These are phyloP conservation scores for Rattus norvegicus DNA, from an alignment of 2,113 vertebrate genomes.

Conservation along the genomic window DNA sequence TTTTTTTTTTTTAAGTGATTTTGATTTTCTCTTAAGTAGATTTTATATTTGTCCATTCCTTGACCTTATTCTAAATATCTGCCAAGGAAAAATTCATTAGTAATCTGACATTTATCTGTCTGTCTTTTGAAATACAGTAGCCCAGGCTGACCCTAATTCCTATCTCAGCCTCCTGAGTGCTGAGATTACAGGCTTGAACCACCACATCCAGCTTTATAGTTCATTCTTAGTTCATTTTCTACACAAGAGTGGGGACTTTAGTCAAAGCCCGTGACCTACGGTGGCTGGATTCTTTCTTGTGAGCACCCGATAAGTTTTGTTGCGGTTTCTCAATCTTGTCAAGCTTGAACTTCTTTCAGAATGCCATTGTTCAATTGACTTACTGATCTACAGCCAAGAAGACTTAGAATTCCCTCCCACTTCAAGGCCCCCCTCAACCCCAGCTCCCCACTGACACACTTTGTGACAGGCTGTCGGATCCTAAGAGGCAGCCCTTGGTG, in stretches of 20 bases:
- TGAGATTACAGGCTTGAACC: background rate
- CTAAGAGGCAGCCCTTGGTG: background rate
- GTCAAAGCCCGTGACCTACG: background rate
- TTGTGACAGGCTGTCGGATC: background rate
- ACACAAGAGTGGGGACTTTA: no score
- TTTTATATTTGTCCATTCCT: constrained; percentile 35
- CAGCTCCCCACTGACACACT: background rate
- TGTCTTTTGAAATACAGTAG: no score
- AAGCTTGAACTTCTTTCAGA: background rate
- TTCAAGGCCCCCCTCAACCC: background rate
- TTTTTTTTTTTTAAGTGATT: background rate
- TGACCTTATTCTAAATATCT: constrained; percentile 16
- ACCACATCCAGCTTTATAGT: background rate
- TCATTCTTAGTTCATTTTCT: background rate
- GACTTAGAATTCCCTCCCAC: background rate
- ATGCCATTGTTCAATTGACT: background rate
- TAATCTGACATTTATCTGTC: background rate
- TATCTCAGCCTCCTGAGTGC: background rate
- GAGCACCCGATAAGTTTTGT: background rate
- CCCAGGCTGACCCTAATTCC: background rate
- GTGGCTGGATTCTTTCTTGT: background rate
- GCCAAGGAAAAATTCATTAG: background rate
- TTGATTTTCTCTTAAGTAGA: constrained; percentile 51
- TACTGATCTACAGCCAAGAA: background rate
- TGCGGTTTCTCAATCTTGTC: background rate